These are phyloP conservation scores for Notocelia uddmanniana DNA, from an alignment of 2,888 invertebrate species.

Conservation along the genomic window DNA sequence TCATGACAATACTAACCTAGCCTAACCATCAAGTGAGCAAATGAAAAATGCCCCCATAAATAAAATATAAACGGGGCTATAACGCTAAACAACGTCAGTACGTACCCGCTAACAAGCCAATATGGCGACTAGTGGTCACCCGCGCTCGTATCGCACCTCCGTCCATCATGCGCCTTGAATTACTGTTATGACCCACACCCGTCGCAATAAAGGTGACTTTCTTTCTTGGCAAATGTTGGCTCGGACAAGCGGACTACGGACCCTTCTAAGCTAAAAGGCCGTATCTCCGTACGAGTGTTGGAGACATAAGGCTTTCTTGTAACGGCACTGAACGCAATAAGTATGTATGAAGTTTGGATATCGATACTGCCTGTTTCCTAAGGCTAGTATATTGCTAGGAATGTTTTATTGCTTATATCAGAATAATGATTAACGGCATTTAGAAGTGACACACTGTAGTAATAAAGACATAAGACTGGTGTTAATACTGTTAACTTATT, in stretches of 20 bases:
- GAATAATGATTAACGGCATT: neutral
- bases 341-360: neutral
- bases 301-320: neutral
- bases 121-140: conserved; percentile 48
- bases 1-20: neutral
- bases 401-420: neutral
- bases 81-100: conserved; percentile 18
- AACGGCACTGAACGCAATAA: neutral
- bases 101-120: conserved; percentile 18
- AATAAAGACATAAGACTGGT: no score
- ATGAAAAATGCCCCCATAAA: conserved; percentile 8
- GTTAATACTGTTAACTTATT: no score
- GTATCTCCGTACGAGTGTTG: neutral
- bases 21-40: conserved; percentile 4
- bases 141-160: conserved; percentile 11
- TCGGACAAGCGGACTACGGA: neutral
- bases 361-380: neutral
- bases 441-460: neutral
- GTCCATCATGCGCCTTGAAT: conserved; percentile 20
- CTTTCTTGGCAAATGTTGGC: conserved; percentile 18
- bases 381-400: neutral
- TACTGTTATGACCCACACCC: conserved; percentile 25
- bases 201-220: conserved; percentile 29
- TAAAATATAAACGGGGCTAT: conserved; percentile 13
- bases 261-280: neutral